phyloP scores from a whole-genome alignment of 2,797 vertebrate genomes.

The Rousettus madagascariensis region DNA sequence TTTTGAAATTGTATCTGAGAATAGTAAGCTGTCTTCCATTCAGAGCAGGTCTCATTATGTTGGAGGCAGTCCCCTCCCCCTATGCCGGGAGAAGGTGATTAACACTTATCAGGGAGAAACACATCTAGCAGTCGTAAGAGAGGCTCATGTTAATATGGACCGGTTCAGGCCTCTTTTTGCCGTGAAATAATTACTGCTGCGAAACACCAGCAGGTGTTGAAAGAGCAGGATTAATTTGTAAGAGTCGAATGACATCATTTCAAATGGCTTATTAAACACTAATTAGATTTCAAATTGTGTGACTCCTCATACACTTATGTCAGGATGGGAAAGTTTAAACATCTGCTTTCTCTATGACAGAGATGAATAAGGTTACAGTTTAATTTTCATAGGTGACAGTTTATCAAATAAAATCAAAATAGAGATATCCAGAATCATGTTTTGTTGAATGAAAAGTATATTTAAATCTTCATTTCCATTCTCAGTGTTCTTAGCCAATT shows the following conservation, averaged over 20 bases:
- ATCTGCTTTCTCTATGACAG: conserved; percentile 69
- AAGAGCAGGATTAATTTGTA: conserved; percentile 81
- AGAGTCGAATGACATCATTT: conserved; percentile 80
- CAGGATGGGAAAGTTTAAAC: conserved; percentile 68
- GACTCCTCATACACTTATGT: conserved; percentile 71
- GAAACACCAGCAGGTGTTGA: conserved; percentile 81
- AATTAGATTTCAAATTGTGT: conserved; percentile 82
- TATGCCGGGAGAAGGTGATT: conserved; percentile 55
- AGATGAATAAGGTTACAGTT: conserved; percentile 62
- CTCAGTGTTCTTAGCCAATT: background rate
- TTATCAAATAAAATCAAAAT: conserved; percentile 61
- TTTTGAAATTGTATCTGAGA: conserved; percentile 10
- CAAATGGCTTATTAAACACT: conserved; percentile 82
- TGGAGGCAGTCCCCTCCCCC: background rate
- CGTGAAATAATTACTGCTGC: conserved; percentile 78
- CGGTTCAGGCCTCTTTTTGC: conserved; percentile 69
- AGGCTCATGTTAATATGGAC: conserved; percentile 69
- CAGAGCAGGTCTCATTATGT: conserved; percentile 25
- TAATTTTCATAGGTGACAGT: conserved; percentile 65
- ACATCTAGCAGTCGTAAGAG: conserved; percentile 62
- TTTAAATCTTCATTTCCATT: background rate
- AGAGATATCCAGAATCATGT: background rate
- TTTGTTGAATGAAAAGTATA: background rate
- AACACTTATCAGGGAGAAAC: conserved; percentile 63
- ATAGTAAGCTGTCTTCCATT: background rate